Percentiles rank a stretch among this genome's conserved stretches.
These are phyloP conservation scores for Proisotoma minuta DNA, from an alignment of 2,888 invertebrate species.

Conservation along the genomic window DNA sequence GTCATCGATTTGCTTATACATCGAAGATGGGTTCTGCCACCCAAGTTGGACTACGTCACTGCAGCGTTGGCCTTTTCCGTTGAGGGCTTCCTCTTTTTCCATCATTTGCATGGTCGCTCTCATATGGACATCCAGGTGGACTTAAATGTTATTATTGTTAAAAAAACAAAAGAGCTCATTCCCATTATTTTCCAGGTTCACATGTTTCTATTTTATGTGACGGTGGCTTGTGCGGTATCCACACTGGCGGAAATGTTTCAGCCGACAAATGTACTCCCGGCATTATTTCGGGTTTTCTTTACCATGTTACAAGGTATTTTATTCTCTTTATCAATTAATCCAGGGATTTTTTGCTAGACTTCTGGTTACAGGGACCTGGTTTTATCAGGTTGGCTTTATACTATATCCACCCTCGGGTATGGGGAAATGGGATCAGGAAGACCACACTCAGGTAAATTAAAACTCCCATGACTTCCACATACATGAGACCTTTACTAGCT, in stretches of 20 bases:
- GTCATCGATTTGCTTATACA: constrained; percentile 51
- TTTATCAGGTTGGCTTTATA: constrained; percentile 55
- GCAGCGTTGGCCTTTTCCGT: constrained; percentile 51
- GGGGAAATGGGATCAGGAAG: constrained; percentile 50
- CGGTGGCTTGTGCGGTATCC: constrained; percentile 49
- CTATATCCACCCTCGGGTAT: constrained; percentile 52
- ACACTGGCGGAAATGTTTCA: constrained; percentile 51
- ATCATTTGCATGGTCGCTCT: constrained; percentile 54
- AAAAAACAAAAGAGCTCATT: not conserved
- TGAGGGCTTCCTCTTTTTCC: constrained; percentile 54
- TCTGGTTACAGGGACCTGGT: no score
- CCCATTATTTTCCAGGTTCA: constrained; percentile 50
- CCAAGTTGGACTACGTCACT: constrained; percentile 52
- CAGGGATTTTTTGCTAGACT: no score
- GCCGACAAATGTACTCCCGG: constrained; percentile 50
- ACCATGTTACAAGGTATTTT: constrained; percentile 55
- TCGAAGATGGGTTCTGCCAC: constrained; percentile 50
- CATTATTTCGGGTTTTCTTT: constrained; percentile 51
- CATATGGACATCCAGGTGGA: constrained; percentile 50
- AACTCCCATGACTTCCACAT: not conserved
- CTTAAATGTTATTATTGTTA: not conserved
- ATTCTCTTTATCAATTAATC: no score
- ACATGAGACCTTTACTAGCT: no score
- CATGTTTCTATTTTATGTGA: constrained; percentile 52
- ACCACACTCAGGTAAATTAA: constrained; percentile 48